Percentiles rank a stretch among this genome's conserved stretches.
Evolutionary conservation across 2,888 invertebrate species (phyloP).

Genomic region (Apotomis capreana): DNA sequence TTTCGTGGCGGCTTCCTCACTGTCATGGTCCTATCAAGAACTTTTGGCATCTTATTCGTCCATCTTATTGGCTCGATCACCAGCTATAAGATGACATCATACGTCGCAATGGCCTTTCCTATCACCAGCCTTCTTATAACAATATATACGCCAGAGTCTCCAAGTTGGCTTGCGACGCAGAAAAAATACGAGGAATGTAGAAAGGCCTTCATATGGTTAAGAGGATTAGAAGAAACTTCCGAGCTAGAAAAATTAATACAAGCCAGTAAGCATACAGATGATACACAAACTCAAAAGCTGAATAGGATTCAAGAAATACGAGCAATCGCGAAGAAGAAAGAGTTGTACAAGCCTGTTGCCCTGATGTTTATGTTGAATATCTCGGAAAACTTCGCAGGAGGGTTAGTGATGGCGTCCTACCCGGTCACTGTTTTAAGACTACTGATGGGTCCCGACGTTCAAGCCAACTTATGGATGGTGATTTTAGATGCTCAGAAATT

Average conservation of each 20-base stretch:
- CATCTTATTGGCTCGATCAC: conserved; percentile 84
- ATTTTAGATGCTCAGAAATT: conserved; percentile 85
- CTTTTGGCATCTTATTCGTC: conserved; percentile 82
- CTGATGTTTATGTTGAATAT: conserved; percentile 84
- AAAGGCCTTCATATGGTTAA: conserved; percentile 78
- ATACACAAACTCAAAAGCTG: conserved; percentile 12
- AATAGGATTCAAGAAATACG: conserved; percentile 45
- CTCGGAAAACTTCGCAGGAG: conserved; percentile 86
- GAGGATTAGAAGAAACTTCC: conserved; percentile 75
- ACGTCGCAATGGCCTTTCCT: conserved; percentile 72
- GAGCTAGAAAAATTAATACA: conserved; percentile 51
- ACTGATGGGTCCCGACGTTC: conserved; percentile 81
- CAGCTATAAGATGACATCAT: conserved; percentile 81
- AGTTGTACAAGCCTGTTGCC: conserved; percentile 82
- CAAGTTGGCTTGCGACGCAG: conserved; percentile 83
- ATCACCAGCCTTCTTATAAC: conserved; percentile 70
- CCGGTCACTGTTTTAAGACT: conserved; percentile 84
- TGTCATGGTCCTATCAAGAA: conserved; percentile 80
- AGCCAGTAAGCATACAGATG: conserved; percentile 39
- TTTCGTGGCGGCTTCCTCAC: conserved; percentile 84
- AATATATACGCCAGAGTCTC: conserved; percentile 82
- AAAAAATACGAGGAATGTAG: conserved; percentile 79
- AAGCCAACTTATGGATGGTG: conserved; percentile 86
- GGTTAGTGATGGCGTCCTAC: conserved; percentile 86
- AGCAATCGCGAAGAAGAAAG: conserved; percentile 60